A percentile compares a stretch with the other conserved stretches of the same genome.
Evolutionary conservation across 2,113 vertebrate species (phyloP).

Genomic region (Callocephalon fimbriatum): DNA sequence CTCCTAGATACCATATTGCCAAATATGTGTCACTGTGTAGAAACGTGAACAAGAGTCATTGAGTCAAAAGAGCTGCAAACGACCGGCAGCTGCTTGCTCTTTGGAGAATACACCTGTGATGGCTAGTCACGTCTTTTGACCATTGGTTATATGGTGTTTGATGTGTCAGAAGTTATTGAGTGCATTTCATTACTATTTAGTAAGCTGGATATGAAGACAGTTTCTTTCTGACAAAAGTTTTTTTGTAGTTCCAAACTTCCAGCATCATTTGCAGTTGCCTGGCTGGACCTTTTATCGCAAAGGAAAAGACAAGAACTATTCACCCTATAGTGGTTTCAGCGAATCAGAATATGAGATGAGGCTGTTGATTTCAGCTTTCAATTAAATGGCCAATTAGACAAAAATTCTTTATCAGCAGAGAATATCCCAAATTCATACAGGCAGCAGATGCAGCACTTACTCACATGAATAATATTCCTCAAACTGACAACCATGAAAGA

Average conservation of each 20-base stretch:
- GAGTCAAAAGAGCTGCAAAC: neutral
- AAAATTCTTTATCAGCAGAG: neutral
- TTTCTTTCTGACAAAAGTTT: neutral
- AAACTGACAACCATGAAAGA: neutral
- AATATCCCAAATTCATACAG: conserved; percentile 7
- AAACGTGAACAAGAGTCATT: neutral
- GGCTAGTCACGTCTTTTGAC: neutral
- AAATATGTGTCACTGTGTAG: neutral
- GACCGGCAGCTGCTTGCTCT: neutral
- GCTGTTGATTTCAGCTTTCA: neutral
- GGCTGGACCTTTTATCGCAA: neutral
- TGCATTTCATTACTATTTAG: neutral
- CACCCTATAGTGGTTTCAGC: neutral
- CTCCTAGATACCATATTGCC: neutral
- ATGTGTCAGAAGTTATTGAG: neutral
- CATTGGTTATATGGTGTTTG: neutral
- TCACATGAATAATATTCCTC: neutral
- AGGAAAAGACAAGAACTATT: neutral
- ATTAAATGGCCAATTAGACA: conserved; percentile 17
- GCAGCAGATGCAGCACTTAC: neutral
- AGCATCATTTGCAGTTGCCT: neutral
- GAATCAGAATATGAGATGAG: neutral
- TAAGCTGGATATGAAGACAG: neutral
- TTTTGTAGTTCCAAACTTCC: neutral
- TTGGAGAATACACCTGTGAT: neutral